Percentiles rank a stretch among this genome's conserved stretches.
phyloP scores from a whole-genome alignment of 2,888 invertebrate genomes.

The Pyrrhia umbra region DNA sequence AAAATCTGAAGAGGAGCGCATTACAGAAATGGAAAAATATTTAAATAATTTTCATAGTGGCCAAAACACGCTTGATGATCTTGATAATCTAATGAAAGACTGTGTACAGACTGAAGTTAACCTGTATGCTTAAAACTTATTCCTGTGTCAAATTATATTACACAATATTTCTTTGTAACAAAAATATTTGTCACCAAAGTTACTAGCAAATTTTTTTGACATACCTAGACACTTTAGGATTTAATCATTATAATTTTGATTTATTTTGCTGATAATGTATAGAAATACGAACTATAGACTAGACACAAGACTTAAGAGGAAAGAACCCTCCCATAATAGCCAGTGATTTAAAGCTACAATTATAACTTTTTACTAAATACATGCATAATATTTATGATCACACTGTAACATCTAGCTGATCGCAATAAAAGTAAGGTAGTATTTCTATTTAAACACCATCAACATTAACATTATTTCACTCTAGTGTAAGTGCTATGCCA shows the following conservation, averaged over 20 bases:
- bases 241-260: background rate
- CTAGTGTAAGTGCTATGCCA: no score
- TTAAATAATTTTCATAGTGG: slow-evolving; percentile 13
- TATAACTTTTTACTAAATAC: no score
- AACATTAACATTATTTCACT: no score
- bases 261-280: background rate
- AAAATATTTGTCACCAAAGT: slow-evolving; percentile 20
- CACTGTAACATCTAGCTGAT: no score
- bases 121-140: slow-evolving; percentile 27
- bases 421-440: no score
- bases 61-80: slow-evolving; percentile 29
- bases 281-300: background rate
- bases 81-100: slow-evolving; percentile 48
- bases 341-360: no score
- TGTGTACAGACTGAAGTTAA: slow-evolving; percentile 49
- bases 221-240: background rate
- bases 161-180: slow-evolving; percentile 6
- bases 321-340: no score
- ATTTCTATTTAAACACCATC: no score
- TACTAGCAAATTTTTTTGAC: slow-evolving; percentile 7
- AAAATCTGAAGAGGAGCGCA: slow-evolving; percentile 23
- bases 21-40: slow-evolving; percentile 36
- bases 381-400: no score
- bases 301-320: no score
- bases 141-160: background rate